Conservation (phyloP, 2,888 invertebrate species). For the Clistopyga incitator region DNA sequence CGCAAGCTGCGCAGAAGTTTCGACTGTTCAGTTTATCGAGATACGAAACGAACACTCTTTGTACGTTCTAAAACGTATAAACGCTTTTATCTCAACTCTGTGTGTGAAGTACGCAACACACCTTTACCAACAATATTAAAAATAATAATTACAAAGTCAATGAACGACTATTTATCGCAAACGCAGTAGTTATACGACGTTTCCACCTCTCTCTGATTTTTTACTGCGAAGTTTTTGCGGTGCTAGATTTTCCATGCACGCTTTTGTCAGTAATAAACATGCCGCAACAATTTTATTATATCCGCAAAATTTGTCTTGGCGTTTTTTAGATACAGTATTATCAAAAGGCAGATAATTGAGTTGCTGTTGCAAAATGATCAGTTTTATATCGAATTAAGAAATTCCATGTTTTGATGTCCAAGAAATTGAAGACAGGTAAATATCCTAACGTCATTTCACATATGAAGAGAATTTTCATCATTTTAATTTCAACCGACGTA, state of each 20-base stretch:
- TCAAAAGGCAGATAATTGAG: no score
- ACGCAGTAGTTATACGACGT: not conserved
- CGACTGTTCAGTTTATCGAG: not conserved
- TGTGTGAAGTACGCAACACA: not conserved
- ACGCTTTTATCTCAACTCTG: constrained; percentile 10
- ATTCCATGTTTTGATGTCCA: no score
- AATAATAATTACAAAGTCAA: constrained; percentile 8
- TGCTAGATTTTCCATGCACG: not conserved
- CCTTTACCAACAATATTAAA: not conserved
- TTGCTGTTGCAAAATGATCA: no score
- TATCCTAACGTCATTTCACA: no score
- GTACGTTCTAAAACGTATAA: not conserved
- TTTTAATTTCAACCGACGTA: no score
- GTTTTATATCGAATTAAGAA: no score
- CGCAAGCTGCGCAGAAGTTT: constrained; percentile 23
- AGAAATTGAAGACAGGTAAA: no score
- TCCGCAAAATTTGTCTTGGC: not conserved
- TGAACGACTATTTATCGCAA: constrained; percentile 16
- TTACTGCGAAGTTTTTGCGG: not conserved
- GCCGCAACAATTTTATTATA: not conserved
- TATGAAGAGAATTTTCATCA: no score
- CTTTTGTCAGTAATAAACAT: not conserved
- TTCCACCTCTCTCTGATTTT: not conserved
- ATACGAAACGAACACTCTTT: constrained; percentile 17
- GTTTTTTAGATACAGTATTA: no score